A percentile compares a stretch with the other conserved stretches of the same genome.
These are phyloP conservation scores for Alentia gelatinosa DNA, from an alignment of 2,888 invertebrate genomes.

Conservation along the genomic window DNA sequence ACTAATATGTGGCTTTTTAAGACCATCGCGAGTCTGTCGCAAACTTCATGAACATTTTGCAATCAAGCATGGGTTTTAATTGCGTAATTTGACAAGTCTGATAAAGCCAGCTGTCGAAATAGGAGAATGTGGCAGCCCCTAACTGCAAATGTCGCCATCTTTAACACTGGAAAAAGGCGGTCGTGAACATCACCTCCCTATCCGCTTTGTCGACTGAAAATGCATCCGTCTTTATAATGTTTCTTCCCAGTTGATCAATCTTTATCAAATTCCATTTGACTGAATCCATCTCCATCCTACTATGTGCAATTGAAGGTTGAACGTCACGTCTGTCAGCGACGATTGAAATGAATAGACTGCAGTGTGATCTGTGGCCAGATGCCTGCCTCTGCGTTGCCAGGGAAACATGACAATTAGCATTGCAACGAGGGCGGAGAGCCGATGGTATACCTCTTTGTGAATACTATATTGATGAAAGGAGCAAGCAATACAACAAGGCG, in stretches of 20 bases:
- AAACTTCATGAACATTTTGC: conserved; percentile 37
- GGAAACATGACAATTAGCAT: conserved; percentile 45
- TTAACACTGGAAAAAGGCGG: conserved; percentile 21
- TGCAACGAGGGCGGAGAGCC: not conserved
- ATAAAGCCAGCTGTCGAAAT: conserved; percentile 51
- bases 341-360: conserved; percentile 52
- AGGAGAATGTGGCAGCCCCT: conserved; percentile 35
- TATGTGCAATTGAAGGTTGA: conserved; percentile 48
- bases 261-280: conserved; percentile 53
- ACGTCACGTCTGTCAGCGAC: conserved; percentile 11
- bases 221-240: conserved; percentile 52
- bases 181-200: conserved; percentile 40
- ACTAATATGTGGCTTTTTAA: conserved; percentile 45
- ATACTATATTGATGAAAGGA: too few relatives aligned
- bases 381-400: not conserved
- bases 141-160: conserved; percentile 50
- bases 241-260: conserved; percentile 47
- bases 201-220: conserved; percentile 49
- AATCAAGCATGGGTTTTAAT: conserved; percentile 40
- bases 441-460: not conserved
- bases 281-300: conserved; percentile 51
- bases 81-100: conserved; percentile 48
- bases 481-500: too few relatives aligned
- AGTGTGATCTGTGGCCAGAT: conserved; percentile 30
- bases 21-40: conserved; percentile 41